A percentile compares a stretch with the other conserved stretches of the same genome.
Conservation (phyloP, 2,888 invertebrate species). For the Chrysolina oricalcia region DNA sequence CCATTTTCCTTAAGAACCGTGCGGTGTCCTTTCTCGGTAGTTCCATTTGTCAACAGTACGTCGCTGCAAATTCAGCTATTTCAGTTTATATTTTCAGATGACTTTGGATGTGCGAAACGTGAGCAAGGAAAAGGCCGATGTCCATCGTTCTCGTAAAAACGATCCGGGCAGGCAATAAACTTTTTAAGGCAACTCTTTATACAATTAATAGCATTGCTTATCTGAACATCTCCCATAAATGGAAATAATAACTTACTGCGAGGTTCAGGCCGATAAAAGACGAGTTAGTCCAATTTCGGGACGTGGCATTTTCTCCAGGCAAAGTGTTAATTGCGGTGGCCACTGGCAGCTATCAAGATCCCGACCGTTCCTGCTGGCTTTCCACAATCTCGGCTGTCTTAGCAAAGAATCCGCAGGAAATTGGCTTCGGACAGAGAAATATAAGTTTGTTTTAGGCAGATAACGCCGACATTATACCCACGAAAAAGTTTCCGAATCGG, state of each 20-base stretch:
- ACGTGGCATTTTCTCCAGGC: constrained; percentile 51
- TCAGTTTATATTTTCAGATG: background rate
- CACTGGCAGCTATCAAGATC: constrained; percentile 63
- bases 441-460: constrained; percentile 67
- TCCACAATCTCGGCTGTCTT: constrained; percentile 63
- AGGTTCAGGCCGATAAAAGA: constrained; percentile 48
- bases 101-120: background rate
- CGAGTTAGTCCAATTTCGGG: constrained; percentile 51
- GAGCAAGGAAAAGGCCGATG: background rate
- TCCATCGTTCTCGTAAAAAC: constrained; percentile 49
- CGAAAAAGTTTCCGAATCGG: constrained; percentile 60
- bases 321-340: constrained; percentile 65
- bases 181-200: constrained; percentile 63
- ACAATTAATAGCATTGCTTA: constrained; percentile 53
- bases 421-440: constrained; percentile 66
- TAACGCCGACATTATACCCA: constrained; percentile 63
- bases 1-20: too few species aligned
- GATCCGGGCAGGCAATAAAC: constrained; percentile 66
- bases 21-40: too few species aligned
- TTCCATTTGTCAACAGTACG: too few species aligned
- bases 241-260: constrained; percentile 55
- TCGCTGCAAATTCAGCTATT: too few species aligned
- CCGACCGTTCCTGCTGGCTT: constrained; percentile 53
- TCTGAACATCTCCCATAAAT: constrained; percentile 50
- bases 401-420: constrained; percentile 59